Base-by-base conservation (phyloP, 2,113 vertebrate species). In the Potamarius usumacintae region DNA sequence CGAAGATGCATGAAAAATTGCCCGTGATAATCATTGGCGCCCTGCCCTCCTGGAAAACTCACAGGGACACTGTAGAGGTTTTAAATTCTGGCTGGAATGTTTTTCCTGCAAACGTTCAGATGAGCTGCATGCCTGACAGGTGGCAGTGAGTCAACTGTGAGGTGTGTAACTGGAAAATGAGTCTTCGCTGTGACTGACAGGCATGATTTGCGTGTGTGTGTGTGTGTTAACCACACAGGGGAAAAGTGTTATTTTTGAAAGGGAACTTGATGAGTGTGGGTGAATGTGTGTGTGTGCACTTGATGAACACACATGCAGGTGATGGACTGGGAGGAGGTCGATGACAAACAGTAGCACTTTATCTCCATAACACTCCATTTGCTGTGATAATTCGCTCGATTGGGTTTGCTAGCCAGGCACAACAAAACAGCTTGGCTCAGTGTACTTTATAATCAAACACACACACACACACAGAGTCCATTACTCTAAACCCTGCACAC, bases 321-420 rank as follows among this genome's bases (percentile, higher is more conserved):
- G 80, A 85, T 60, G 79, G 89, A 88, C 84, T 85, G 88, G 87
- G 86, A 89, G 85, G 87, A 83, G 72, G 83, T 91, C 86, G 86
- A 84, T 88, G 58, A 90, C 89, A 88, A 90, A 82, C 83, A 86
- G 90, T 89, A 83, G 89, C 83, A 89, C 91, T 92, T 90, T 88
- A 90, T 93, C 92, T 78, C 86, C 88, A 89, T 52, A 48, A 85
- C 10, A 85, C 91, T 94, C 90, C 92, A 93, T 94, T 94, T 93
- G 85, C 90, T 67, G 86, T 91, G 92, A 92, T 92, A 92, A 93
- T 92, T 92, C 83, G 89, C 90, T 87, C 90, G 90, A 88, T 91
- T 90, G 91, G 69, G 78, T 69, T 89, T 91, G 87, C 85, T 67
- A 79, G 52, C 77, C 52, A 57, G 30, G 52, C 62, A 69, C 18